Evolutionary conservation across 2,797 vertebrate genomes (phyloP), one percentile per base, ranked within the genome.

Genomic region (Crossoptilon crossoptilon): DNA sequence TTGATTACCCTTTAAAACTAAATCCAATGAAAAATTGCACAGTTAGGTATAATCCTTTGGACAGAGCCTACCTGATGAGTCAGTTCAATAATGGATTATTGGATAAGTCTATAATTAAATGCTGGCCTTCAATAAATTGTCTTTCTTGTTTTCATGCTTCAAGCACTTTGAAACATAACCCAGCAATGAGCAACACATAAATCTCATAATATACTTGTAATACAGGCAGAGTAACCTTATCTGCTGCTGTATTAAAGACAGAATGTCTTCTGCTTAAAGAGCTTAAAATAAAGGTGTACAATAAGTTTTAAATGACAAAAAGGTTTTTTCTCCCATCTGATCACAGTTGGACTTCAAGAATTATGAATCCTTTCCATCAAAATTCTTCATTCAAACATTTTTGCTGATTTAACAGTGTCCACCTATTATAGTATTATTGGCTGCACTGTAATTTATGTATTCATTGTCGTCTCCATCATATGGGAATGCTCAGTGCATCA

Each of bases 1-100:
- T 86, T 79, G 26, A 56, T 84, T 22, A 69, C 39, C 58, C 58
- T 87, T 96, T 94, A 92, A 79, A 94, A 88, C 17, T n/a, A 95
- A 94, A 87, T 84, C 71, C 39, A 89, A 59, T 67, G 68, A 95
- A 94, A 95, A 94, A 94, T 51, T 91, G 35, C 67, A 87, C 58
- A 72, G 75, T 87, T 79, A 84, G 10, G 4, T 86, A 69, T 90
- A 96, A 96, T 92, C 90, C 37, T 84, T 62, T 75, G 44, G 80
- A 83, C 58, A 94, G 83, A 86, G 26, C 41, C 51, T 81, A 63
- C 63, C 43, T 79, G 92, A 88, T 0, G 2, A 92, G 43, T n/a
- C 19, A 71, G 60, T 93, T 95, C 83, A 94, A 85, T 92, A 94
- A 92, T 23, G 70, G 59, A 72, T 96, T 96, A 92, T 87, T 96